These are phyloP conservation scores for Pomatorhinus ruficollis DNA, from an alignment of 2,113 vertebrate species.

Conservation along the genomic window DNA sequence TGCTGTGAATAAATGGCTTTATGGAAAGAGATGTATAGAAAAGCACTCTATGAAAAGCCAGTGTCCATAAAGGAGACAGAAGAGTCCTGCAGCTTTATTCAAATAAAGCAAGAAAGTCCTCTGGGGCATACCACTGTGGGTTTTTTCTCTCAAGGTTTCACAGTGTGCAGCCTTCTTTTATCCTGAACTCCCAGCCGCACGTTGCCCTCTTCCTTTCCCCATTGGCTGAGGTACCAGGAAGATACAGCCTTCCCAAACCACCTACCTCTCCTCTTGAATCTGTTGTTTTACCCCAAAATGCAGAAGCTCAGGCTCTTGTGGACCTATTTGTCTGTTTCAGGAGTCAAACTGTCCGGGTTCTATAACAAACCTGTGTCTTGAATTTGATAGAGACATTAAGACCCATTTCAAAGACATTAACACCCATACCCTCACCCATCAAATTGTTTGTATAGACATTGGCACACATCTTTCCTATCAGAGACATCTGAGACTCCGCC, in stretches of 20 bases:
- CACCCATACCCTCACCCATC: background rate
- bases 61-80: background rate
- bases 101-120: background rate
- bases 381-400: background rate
- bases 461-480: background rate
- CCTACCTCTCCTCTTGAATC: fast-evolving
- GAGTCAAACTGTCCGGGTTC: background rate
- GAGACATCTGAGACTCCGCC: background rate
- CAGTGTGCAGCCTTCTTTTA: background rate
- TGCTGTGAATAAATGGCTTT: background rate
- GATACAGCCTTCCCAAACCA: fast-evolving
- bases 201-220: background rate
- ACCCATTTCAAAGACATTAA: background rate
- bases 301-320: fast-evolving
- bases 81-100: background rate
- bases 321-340: background rate
- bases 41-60: background rate
- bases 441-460: background rate
- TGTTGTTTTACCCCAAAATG: background rate
- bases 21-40: fast-evolving
- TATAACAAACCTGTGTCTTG: background rate
- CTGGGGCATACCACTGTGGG: fast-evolving
- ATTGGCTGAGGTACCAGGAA: background rate
- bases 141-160: fast-evolving
- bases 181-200: fast-evolving